Evolutionary conservation across 2,797 vertebrate species (phyloP).

Genomic region (Tragelaphus oryx): DNA sequence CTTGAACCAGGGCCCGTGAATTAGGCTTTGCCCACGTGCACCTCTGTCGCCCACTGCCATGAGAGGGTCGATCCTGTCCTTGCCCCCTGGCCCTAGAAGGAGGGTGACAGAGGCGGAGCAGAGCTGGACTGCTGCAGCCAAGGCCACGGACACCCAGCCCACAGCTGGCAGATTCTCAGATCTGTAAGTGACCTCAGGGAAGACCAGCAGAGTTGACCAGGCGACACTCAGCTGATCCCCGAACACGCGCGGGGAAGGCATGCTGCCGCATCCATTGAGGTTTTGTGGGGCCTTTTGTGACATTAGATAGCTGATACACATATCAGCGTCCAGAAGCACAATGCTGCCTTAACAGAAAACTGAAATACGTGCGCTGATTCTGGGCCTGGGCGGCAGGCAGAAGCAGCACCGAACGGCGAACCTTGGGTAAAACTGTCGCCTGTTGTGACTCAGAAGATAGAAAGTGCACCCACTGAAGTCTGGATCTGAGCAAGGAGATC

Average conservation of each 20-base stretch:
- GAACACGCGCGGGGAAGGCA: background rate
- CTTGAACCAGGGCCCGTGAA: background rate
- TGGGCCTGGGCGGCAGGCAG: background rate
- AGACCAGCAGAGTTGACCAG: background rate
- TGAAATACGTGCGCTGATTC: background rate
- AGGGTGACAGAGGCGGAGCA: fast-evolving
- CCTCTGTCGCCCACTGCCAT: fast-evolving
- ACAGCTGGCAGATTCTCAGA: background rate
- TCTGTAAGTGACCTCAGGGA: background rate
- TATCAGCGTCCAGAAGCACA: background rate
- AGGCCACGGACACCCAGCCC: background rate
- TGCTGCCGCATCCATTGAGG: background rate
- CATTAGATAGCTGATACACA: background rate
- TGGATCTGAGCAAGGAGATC: background rate
- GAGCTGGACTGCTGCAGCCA: background rate
- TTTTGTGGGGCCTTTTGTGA: background rate
- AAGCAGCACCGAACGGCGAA: too few relatives aligned
- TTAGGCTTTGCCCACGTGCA: background rate
- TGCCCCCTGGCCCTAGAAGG: background rate
- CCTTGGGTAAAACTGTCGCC: background rate
- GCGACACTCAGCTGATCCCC: background rate
- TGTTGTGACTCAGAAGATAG: background rate
- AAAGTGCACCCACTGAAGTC: background rate
- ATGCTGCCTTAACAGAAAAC: background rate
- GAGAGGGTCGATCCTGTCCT: background rate